Conservation (phyloP, 2,888 invertebrate species). For the Sycophila texana region DNA sequence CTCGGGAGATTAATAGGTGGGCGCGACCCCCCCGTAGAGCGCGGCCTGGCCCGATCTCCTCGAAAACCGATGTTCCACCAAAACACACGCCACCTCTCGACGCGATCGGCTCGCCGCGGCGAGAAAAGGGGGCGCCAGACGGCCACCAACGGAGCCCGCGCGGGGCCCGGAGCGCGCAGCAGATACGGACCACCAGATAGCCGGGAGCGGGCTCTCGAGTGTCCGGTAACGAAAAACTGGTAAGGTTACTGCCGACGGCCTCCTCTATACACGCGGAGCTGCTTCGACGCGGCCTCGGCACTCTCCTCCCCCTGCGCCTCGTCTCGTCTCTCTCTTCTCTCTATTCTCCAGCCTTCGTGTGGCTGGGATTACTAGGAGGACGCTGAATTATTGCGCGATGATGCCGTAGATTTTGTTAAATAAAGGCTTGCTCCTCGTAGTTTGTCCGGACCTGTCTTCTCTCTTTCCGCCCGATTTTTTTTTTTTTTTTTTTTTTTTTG, state of each 20-base stretch:
- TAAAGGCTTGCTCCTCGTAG: too few species aligned
- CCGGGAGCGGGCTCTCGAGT: conserved; percentile 61
- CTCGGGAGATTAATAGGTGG: background rate
- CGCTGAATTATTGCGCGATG: conserved; percentile 11
- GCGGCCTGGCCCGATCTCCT: background rate
- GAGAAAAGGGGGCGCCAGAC: conserved; percentile 59
- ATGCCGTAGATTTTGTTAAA: conserved; percentile 12
- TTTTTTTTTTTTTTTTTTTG: too few species aligned
- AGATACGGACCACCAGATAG: conserved; percentile 66
- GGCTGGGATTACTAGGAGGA: conserved; percentile 13
- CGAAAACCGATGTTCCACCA: conserved; percentile 22
- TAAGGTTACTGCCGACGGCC: conserved; percentile 60
- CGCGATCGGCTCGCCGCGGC: conserved; percentile 4
- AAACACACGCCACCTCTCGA: conserved; percentile 21
- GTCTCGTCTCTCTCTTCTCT: background rate
- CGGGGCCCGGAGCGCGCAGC: too few species aligned
- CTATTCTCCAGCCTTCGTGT: background rate
- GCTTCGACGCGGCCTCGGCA: background rate
- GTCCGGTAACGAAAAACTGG: conserved; percentile 70
- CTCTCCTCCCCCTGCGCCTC: background rate
- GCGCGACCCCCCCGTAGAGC: background rate
- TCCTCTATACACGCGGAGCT: background rate
- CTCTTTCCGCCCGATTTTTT: too few species aligned
- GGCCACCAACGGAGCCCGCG: conserved; percentile 64
- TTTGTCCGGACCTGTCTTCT: too few species aligned